phyloP scores from a whole-genome alignment of 2,113 vertebrate species.

The Pteropus alecto region DNA sequence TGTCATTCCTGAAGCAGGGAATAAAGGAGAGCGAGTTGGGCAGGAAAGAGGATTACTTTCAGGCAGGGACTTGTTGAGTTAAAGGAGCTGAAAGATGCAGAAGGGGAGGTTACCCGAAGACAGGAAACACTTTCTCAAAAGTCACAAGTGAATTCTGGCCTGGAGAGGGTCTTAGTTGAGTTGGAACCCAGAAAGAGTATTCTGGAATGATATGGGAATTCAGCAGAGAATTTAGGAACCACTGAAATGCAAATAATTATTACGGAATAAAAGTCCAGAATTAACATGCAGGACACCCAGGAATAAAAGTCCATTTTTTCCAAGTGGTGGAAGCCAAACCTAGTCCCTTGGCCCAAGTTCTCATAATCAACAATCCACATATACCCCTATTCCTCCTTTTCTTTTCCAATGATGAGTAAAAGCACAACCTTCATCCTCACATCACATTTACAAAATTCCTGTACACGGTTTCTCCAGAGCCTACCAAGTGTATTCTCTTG shows the following conservation, averaged over 20 bases:
- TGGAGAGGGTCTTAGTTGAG: not conserved
- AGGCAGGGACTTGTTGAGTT: constrained; percentile 59
- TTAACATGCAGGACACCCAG: not conserved
- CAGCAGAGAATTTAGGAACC: not conserved
- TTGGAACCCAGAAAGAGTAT: not conserved
- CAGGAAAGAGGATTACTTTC: constrained; percentile 54
- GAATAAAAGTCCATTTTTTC: not conserved
- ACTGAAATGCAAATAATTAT: not conserved
- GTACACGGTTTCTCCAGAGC: not conserved
- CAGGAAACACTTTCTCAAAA: not conserved
- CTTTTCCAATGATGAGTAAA: not conserved
- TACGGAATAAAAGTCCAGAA: not conserved
- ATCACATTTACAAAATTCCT: not conserved
- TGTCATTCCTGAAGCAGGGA: constrained; percentile 69
- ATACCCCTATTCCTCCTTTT: not conserved
- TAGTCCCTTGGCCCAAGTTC: not conserved
- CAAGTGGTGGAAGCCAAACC: not conserved
- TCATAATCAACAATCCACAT: not conserved
- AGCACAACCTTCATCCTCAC: not conserved
- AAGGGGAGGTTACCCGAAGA: not conserved
- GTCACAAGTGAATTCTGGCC: not conserved
- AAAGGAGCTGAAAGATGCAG: not conserved
- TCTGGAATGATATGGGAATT: not conserved
- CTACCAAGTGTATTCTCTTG: not conserved
- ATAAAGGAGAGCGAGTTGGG: constrained; percentile 43